Evolutionary conservation across 2,797 vertebrate species (phyloP).

Genomic region (Rhincodon typus): DNA sequence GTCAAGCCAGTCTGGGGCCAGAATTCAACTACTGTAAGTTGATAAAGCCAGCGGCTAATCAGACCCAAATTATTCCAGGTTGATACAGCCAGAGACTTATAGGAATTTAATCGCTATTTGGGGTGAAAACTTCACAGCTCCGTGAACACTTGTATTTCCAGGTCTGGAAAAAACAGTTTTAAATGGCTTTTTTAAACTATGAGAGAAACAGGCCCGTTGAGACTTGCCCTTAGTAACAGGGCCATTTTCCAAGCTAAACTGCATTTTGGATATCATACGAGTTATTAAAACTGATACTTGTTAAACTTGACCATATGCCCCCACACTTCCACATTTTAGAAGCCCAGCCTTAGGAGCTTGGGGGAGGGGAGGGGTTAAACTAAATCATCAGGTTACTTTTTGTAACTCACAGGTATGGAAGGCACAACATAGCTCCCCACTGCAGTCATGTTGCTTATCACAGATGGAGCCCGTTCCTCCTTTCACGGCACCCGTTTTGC

Average conservation of each 20-base stretch:
- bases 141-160: not conserved
- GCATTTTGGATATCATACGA: not conserved
- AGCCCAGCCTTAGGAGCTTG: not conserved
- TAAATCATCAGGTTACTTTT: not conserved
- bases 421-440: constrained; percentile 75
- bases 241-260: not conserved
- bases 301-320: not conserved
- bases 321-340: not conserved
- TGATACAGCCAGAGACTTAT: not conserved
- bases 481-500: constrained; percentile 59
- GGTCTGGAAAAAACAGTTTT: not conserved
- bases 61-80: not conserved
- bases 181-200: not conserved
- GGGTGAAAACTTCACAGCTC: not conserved
- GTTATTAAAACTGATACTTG: not conserved
- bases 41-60: not conserved
- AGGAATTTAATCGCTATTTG: not conserved
- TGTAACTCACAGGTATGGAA: constrained; percentile 71
- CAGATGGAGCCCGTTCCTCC: constrained; percentile 84
- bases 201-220: not conserved
- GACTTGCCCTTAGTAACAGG: not conserved
- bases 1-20: not conserved
- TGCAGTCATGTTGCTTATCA: constrained; percentile 75
- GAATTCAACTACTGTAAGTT: not conserved
- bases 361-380: not conserved